Evolutionary conservation across 2,888 invertebrate species (phyloP).

Genomic region (Steromphala cineraria): DNA sequence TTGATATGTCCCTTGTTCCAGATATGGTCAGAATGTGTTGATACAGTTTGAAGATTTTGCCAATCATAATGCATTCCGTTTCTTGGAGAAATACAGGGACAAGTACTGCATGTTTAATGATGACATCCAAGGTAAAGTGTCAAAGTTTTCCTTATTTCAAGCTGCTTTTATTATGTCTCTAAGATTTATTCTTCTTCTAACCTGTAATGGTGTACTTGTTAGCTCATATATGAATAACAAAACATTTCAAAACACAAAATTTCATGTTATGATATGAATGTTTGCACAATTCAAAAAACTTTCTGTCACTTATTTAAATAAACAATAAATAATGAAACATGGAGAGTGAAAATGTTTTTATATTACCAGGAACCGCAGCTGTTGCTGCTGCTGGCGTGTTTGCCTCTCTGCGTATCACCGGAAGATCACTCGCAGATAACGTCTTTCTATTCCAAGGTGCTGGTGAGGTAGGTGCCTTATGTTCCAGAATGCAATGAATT

Average conservation of each 20-base stretch:
- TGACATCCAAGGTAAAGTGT: slow-evolving; percentile 90
- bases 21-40: slow-evolving; percentile 78
- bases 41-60: slow-evolving; percentile 98
- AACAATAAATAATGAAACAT: no score
- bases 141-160: no score
- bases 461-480: slow-evolving; percentile 84
- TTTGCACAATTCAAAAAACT: no score
- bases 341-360: no score
- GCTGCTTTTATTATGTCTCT: no score
- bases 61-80: slow-evolving; percentile 95
- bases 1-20: slow-evolving; percentile 48
- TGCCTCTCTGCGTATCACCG: slow-evolving; percentile 90
- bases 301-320: no score
- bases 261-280: no score
- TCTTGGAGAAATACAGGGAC: slow-evolving; percentile 92
- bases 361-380: slow-evolving; percentile 82
- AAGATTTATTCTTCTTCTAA: no score
- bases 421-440: slow-evolving; percentile 88
- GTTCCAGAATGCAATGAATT: not conserved
- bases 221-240: no score
- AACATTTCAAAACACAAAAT: no score
- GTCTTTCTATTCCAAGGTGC: slow-evolving; percentile 96
- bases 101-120: slow-evolving; percentile 98
- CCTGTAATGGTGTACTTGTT: no score
- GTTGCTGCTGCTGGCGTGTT: slow-evolving; percentile 96